phyloP scores from a whole-genome alignment of 1,140 invertebrate genomes.

The Glossosoma conforme region DNA sequence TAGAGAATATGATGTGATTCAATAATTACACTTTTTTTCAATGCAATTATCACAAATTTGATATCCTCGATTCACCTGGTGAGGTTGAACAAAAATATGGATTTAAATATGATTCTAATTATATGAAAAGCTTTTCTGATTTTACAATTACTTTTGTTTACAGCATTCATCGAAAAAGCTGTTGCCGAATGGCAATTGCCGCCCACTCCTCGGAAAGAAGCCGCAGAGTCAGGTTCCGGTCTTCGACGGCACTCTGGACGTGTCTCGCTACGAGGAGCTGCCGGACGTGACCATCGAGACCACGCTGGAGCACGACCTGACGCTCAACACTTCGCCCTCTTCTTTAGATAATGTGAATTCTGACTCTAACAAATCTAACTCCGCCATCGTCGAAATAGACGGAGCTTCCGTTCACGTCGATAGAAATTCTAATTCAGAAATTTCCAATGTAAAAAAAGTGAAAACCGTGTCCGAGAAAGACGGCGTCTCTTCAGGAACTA shows the following conservation, averaged over 20 bases:
- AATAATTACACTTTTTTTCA: no score
- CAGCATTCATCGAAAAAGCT: slow-evolving; percentile 26
- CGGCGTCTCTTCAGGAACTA: slow-evolving; percentile 16
- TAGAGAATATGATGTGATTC: no score
- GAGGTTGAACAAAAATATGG: no score
- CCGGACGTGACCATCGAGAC: slow-evolving; percentile 39
- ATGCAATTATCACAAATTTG: no score
- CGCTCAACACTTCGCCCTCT: slow-evolving; percentile 6
- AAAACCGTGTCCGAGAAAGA: slow-evolving; percentile 16
- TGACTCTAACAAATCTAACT: background rate
- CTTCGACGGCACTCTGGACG: slow-evolving; percentile 37
- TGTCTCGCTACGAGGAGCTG: slow-evolving; percentile 38
- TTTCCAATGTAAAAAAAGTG: slow-evolving; percentile 22
- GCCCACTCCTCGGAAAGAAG: slow-evolving; percentile 19
- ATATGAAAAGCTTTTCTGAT: background rate
- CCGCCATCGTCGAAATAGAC: slow-evolving; percentile 8
- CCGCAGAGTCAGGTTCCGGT: slow-evolving; percentile 28
- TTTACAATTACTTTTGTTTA: slow-evolving; percentile 5
- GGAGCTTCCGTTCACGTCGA: slow-evolving; percentile 16
- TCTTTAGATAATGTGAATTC: background rate
- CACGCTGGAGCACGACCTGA: slow-evolving; percentile 33
- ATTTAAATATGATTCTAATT: no score
- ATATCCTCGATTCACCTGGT: no score
- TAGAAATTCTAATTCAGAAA: slow-evolving; percentile 30
- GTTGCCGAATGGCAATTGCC: slow-evolving; percentile 40